Base-by-base conservation (phyloP, 2,888 invertebrate genomes). In the Helleia helle region DNA sequence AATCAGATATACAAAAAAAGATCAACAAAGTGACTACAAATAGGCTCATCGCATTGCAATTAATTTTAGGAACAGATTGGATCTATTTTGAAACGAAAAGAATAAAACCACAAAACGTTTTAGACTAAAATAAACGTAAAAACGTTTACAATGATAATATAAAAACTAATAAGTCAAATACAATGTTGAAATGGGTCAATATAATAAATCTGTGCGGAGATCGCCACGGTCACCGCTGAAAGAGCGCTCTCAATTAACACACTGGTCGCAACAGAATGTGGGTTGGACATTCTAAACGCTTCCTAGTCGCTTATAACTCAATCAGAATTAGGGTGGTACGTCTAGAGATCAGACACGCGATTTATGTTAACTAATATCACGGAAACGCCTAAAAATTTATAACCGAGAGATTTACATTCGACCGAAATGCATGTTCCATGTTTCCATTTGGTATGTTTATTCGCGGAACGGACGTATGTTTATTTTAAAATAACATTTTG, bases 221-320 rank as follows among this genome's bases (percentile, higher is more conserved):
- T 48, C 44, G 37, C 36, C 36, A 38, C 48, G 50, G 46, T 43
- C 50, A 48, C 40, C 43, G 39, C 42, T 27, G 39, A 46, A 22
- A 39, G 44, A 41, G 27, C 41, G 46, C 37, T 40, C 41, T 43
- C 42, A 50, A 50, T 50, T 48, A 50, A 46, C 43, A 48, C 50
- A 46, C 43, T 50, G 42, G 44, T 48, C 48, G 41, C 48, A 41
- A 36, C 41, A 46, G 46, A 44, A 50, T 48, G 42, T 50, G 46
- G 48, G 50, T 48, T 50, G 48, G 43, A 41, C 44, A 42, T 46
- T 46, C 43, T 50, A 43, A 48, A 47, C 43, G 46, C 49, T 51
- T 49, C 51, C 49, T 49, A 49, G 47, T 41, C 24, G 43, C 38
- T 43, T 45, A 46, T 47, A 51, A 47, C 37, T 49, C 43, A 38